A percentile compares a stretch with the other conserved stretches of the same genome.
Evolutionary conservation across 2,888 invertebrate genomes (phyloP).

Genomic region (Pandemis corylana): DNA sequence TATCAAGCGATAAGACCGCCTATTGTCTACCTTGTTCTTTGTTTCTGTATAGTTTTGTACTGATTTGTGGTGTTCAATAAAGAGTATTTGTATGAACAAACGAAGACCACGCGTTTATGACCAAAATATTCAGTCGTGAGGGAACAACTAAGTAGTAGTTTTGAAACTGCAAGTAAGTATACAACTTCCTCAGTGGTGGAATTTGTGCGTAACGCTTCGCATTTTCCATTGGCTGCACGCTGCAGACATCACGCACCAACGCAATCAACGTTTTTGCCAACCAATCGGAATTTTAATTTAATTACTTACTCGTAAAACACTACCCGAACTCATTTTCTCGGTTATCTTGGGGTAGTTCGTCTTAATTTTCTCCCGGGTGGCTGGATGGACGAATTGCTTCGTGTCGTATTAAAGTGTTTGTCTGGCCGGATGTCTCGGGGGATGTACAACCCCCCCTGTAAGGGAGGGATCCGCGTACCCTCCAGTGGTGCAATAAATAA

Average conservation of each 20-base stretch:
- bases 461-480: slow-evolving; percentile 12
- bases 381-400: slow-evolving; percentile 37
- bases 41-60: too few relatives aligned
- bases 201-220: slow-evolving; percentile 7
- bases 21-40: too few relatives aligned
- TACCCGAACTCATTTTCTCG: slow-evolving; percentile 37
- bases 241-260: slow-evolving; percentile 4
- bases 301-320: slow-evolving; percentile 37
- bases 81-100: too few relatives aligned
- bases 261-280: slow-evolving; percentile 18
- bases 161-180: too few relatives aligned
- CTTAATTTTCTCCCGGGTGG: slow-evolving; percentile 37
- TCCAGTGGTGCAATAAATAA: slow-evolving; percentile 38
- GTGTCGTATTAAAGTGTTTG: slow-evolving; percentile 41
- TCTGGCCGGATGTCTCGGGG: slow-evolving; percentile 32
- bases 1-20: too few relatives aligned
- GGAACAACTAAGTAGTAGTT: not conserved
- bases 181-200: not conserved
- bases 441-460: slow-evolving; percentile 28
- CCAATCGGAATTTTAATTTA: slow-evolving; percentile 29
- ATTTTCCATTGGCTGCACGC: slow-evolving; percentile 11
- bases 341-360: slow-evolving; percentile 29
- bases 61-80: too few relatives aligned
- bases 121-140: too few relatives aligned
- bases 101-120: too few relatives aligned